Base-by-base conservation (phyloP, 2,113 vertebrate species). In the Caranx ignobilis region DNA sequence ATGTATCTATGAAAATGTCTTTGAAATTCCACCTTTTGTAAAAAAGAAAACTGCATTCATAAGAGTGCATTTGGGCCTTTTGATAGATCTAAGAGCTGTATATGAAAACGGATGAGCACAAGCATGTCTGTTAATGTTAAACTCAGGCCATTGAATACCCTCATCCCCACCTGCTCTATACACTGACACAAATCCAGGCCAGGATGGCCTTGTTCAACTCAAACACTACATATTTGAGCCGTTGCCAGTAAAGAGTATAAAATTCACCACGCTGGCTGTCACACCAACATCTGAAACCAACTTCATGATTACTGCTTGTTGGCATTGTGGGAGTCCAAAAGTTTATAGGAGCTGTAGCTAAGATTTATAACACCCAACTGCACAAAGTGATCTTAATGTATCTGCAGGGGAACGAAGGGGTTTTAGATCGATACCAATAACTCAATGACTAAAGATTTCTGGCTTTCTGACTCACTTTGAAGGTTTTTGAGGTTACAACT, bases 261-360 rank as follows among this genome's bases (percentile, higher is more conserved):
- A 79, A 78, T 10, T 45, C 43, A 59, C 63, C 43, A 48, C 77
- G 70, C 55, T 55, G 72, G 12, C 63, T 69, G 67, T 83, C 67
- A 81, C 69, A 81, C 37, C 71, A 81, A 54, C 63, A 54, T 82
- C 75, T 56, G 15, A 86, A 78, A 82, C n/a, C 35, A 26, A 71
- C 83, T 75, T 52, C 68, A 71, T 64, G 62, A 81, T 79, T 45
- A n/a, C 32, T 57, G 71, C n/a, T 76, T 61, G 81, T 78, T 82
- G 81, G 71, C 74, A 64, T 75, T 56, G 47, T 31, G 19, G 3
- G 67, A 76, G 34, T 81, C 71, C 43, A 74, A 62, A 48, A n/a
- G 13, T 76, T 85, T 83, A 79, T 72, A 52, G 71, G 52, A 69
- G 84, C 72, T 41, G 18, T 85, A 76, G 87, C 59, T 50, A 54